phyloP scores from a whole-genome alignment of 2,888 invertebrate genomes.

The Yponomeuta evonymella region DNA sequence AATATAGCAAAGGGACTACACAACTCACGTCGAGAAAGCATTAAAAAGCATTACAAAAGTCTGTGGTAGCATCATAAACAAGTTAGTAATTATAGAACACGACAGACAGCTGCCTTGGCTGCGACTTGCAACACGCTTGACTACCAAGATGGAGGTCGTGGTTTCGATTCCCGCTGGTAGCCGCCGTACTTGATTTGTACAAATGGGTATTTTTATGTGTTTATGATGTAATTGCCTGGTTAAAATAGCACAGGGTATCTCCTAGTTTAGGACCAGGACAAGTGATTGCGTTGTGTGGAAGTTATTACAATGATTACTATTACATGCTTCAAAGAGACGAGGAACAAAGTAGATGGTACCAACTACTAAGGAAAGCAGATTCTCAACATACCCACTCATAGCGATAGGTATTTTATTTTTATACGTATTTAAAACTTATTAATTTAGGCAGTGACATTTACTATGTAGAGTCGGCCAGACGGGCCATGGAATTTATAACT shows the following conservation, averaged over 20 bases:
- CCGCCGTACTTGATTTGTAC: no score
- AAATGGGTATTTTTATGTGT: no score
- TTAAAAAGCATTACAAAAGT: not conserved
- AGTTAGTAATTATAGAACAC: not conserved
- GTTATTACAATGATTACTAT: no score
- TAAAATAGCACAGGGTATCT: no score
- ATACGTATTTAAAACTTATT: not conserved
- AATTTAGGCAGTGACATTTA: not conserved
- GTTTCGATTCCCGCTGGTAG: no score
- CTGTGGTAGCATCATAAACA: not conserved
- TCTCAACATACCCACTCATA: not conserved
- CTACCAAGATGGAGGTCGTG: no score
- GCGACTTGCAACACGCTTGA: no score
- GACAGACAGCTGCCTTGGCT: not conserved
- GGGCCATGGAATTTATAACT: not conserved
- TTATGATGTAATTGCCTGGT: no score
- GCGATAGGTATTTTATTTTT: not conserved
- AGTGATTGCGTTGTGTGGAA: no score
- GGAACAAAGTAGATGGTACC: not conserved
- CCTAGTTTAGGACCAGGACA: no score
- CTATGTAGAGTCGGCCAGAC: not conserved
- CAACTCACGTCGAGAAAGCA: conserved; percentile 4
- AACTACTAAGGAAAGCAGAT: not conserved
- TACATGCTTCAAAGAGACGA: not conserved
- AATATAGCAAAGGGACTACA: conserved; percentile 30